Base-by-base conservation (phyloP, 2,113 vertebrate species). In the Columba livia region DNA sequence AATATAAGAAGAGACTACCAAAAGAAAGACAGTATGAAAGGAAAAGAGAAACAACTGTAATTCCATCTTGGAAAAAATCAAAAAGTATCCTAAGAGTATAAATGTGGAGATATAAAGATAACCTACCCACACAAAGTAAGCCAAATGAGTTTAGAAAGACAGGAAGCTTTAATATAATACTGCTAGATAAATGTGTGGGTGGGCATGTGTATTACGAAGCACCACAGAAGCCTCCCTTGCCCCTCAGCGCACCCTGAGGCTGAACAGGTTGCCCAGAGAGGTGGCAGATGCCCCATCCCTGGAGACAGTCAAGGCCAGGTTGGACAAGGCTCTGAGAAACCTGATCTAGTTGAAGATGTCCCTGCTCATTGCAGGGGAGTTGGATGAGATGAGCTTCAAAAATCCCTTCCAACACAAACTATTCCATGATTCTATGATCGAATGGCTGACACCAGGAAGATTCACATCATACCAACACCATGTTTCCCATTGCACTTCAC, bases 1-100 rank as follows among this genome's bases (percentile, higher is more conserved):
- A 73, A 86, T 0, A 1, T 36, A 78, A 61, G 12, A 89, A 0
- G 1, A 58, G 11, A 61, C 15, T 3, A 60, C 31, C 10, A 32
- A 73, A 77, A 79, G 32, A 81, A 62, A 79, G 42, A 54, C 9
- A 90, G 9, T 13, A 56, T 18, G 34, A 71, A 79, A 36, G 16
- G 18, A 72, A 81, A 90, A 80, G 9, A 64, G 6, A 67, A 79
- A 72, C 12, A 82, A 61, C 20, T 44, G 12, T 24, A 90, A 85
- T 15, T 82, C 38, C 11, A 26, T 15, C 53, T 51, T 60, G 34
- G 29, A 71, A 79, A 32, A 79, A 60, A 83, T 3, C 2, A 71
- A 67, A 66, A 60, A 21, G 1, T 15, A n/a, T 34, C 14, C 65
- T 34, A 67, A 54, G 10, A 62, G 8, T 12, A 47, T 40, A 62